These are phyloP conservation scores for Zaprionus africanus DNA, from an alignment of 1,140 invertebrate species.

Conservation along the genomic window DNA sequence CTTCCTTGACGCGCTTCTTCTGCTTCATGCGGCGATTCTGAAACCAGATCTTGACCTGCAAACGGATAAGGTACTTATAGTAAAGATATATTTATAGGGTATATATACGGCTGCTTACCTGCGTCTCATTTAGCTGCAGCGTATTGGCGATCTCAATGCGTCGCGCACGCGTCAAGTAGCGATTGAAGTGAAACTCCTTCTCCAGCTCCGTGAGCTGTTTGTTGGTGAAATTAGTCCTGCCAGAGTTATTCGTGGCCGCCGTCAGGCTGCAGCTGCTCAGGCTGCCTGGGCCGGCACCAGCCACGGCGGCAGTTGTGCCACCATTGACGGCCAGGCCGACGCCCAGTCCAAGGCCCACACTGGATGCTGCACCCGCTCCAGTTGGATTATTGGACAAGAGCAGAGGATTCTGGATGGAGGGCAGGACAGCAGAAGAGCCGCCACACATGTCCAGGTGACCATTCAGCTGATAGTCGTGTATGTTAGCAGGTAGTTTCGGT, in stretches of 20 bases:
- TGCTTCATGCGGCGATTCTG: slow-evolving; percentile 97
- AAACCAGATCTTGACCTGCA: slow-evolving; percentile 95
- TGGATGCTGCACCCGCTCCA: slow-evolving; percentile 29
- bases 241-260: slow-evolving; percentile 89
- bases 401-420: slow-evolving; percentile 84
- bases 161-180: slow-evolving; percentile 97
- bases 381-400: slow-evolving; percentile 74
- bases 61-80: background rate
- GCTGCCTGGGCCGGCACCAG: slow-evolving; percentile 35
- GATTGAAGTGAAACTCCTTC: slow-evolving; percentile 99
- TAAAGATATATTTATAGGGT: background rate
- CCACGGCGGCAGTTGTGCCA: slow-evolving; percentile 22
- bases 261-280: slow-evolving; percentile 69
- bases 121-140: slow-evolving; percentile 98
- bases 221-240: slow-evolving; percentile 99
- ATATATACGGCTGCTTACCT: slow-evolving; percentile 85
- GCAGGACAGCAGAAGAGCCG: slow-evolving; percentile 38
- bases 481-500: slow-evolving; percentile 89
- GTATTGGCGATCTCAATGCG: slow-evolving; percentile 99
- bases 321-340: slow-evolving; percentile 38
- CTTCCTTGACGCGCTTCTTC: slow-evolving; percentile 97
- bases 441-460: slow-evolving; percentile 80
- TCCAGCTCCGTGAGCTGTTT: slow-evolving; percentile 99
- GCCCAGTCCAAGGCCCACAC: slow-evolving; percentile 74
- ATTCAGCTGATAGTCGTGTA: slow-evolving; percentile 83